phyloP scores from a whole-genome alignment of 2,888 invertebrate species.

The Thyatira batis region DNA sequence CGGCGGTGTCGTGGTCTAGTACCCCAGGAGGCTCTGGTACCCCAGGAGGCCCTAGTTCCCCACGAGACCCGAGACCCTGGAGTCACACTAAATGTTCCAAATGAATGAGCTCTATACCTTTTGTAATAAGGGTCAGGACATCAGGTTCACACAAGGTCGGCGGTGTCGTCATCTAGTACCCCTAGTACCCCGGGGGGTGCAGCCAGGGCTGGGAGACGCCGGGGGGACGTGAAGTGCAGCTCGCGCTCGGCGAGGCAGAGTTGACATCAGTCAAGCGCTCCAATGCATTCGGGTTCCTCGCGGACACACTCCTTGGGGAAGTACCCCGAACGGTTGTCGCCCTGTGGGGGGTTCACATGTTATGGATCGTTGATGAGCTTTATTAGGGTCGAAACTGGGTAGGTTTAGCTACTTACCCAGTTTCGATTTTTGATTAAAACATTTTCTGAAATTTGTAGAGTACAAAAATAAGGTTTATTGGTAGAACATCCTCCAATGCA shows the following conservation, averaged over 20 bases:
- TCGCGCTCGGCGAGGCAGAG: constrained; percentile 75
- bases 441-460: too few relatives aligned
- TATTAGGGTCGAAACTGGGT: too few relatives aligned
- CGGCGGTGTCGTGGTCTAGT: constrained; percentile 18
- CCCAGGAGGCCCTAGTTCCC: constrained; percentile 5
- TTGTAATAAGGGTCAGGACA: too few relatives aligned
- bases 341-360: constrained; percentile 39
- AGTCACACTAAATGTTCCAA: too few relatives aligned
- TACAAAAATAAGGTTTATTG: too few relatives aligned
- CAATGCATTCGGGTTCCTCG: constrained; percentile 81
- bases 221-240: constrained; percentile 45
- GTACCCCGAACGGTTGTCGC: constrained; percentile 84
- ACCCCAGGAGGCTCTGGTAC: constrained; percentile 17
- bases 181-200: constrained; percentile 13
- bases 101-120: too few relatives aligned
- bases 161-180: constrained; percentile 22
- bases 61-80: constrained; percentile 26
- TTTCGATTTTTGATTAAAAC: too few relatives aligned
- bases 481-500: too few relatives aligned
- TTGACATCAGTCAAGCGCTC: constrained; percentile 78
- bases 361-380: too few relatives aligned
- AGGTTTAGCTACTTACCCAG: too few relatives aligned
- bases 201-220: constrained; percentile 18
- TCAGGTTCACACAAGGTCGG: constrained; percentile 19
- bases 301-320: constrained; percentile 91